These are phyloP conservation scores for Vireo altiloquus DNA, from an alignment of 2,113 vertebrate genomes.

Conservation along the genomic window DNA sequence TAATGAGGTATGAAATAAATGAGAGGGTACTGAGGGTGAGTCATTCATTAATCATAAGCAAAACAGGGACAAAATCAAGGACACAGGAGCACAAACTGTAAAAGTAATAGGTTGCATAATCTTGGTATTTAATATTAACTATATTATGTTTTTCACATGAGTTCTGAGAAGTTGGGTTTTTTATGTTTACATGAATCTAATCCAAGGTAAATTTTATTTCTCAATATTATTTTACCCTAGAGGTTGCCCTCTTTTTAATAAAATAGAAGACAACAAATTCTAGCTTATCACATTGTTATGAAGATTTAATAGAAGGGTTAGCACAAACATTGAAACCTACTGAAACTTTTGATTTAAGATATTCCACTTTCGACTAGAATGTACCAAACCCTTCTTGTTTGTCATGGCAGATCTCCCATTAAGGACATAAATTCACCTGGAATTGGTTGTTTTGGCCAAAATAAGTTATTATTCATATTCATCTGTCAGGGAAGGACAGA, in stretches of 20 bases:
- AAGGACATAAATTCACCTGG: slow-evolving; percentile 22
- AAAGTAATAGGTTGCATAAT: slow-evolving; percentile 69
- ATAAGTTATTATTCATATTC: slow-evolving; percentile 2
- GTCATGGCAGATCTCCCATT: slow-evolving; percentile 18
- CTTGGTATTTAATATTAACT: slow-evolving; percentile 76
- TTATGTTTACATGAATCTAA: slow-evolving; percentile 44
- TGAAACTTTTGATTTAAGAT: slow-evolving; percentile 27
- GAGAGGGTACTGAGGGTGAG: slow-evolving; percentile 72
- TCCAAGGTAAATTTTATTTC: slow-evolving; percentile 67
- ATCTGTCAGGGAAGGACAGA: neutral
- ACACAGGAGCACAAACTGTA: slow-evolving; percentile 38
- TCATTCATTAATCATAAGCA: slow-evolving; percentile 79
- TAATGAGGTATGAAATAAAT: slow-evolving; percentile 80
- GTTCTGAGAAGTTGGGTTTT: slow-evolving; percentile 52
- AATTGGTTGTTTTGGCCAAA: slow-evolving; percentile 22
- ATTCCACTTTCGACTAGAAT: neutral
- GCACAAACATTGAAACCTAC: neutral
- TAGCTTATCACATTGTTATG: neutral
- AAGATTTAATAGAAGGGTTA: slow-evolving; percentile 28
- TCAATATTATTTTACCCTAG: slow-evolving; percentile 35
- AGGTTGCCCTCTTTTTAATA: neutral
- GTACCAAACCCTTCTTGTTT: slow-evolving; percentile 6
- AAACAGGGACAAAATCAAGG: slow-evolving; percentile 66
- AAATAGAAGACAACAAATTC: neutral
- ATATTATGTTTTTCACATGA: slow-evolving; percentile 59